Conservation (phyloP, 2,797 vertebrate genomes). For the Halcyon chelicuti region DNA sequence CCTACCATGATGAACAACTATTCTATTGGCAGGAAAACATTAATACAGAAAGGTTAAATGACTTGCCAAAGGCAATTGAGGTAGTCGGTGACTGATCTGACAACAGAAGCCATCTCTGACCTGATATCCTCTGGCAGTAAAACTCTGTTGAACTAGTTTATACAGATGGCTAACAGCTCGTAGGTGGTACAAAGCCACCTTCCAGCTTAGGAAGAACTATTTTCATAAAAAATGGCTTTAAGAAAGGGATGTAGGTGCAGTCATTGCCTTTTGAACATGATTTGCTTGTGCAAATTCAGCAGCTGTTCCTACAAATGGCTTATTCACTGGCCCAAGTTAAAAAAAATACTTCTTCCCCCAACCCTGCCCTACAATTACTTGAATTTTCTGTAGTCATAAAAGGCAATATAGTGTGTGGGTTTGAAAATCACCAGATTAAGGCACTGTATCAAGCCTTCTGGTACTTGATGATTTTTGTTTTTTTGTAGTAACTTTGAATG, state of each 20-base stretch:
- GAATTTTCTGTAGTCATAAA: neutral
- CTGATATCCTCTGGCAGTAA: neutral
- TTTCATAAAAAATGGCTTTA: neutral
- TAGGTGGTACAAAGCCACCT: neutral
- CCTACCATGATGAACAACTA: neutral
- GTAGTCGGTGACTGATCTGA: slow-evolving; percentile 27
- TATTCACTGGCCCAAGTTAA: neutral
- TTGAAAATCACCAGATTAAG: neutral
- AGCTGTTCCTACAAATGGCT: neutral
- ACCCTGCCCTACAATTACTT: neutral
- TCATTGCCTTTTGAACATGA: neutral
- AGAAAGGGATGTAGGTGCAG: neutral
- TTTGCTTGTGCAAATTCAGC: neutral
- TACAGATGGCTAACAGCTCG: neutral
- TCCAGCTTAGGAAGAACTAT: neutral
- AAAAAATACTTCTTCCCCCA: neutral
- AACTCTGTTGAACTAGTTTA: neutral
- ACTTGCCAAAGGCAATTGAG: slow-evolving; percentile 48
- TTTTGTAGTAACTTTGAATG: neutral
- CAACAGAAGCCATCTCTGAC: slow-evolving; percentile 39
- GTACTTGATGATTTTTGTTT: neutral
- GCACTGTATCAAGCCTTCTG: neutral
- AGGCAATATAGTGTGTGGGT: neutral
- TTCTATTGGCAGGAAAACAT: neutral
- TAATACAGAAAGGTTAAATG: slow-evolving; percentile 50